Base-by-base conservation (phyloP, 2,888 invertebrate species). In the Tetanocera ferruginea region DNA sequence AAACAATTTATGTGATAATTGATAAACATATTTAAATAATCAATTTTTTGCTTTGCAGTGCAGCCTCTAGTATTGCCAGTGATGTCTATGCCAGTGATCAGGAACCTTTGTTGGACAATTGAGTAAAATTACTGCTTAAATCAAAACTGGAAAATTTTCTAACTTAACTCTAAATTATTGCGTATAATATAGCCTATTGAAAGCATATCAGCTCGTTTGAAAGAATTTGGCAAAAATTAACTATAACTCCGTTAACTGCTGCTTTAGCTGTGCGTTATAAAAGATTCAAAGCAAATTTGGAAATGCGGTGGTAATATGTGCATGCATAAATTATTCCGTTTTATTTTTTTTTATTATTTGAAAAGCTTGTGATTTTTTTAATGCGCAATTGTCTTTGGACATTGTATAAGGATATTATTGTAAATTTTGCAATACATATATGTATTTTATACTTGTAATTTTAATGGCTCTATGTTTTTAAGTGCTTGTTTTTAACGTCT, bases 51-150 rank as follows among this genome's bases (percentile, higher is more conserved):
- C 23, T 28, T 49, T 74, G n/a, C 37, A 82, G 71, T 77, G 77
- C 77, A 11, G 80, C 79, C 34, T 78, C 80, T 64, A 78, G 77
- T 78, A 77, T 76, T 57, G 76, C 77, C 75, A 81, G 76, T 23
- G 85, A 82, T 81, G 81, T 80, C 71, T 85, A 84, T 79, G 81
- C 83, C 79, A 85, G 84, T 77, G 85, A 85, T 80, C 85, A 85
- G 82, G 85, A 85, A 77, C 85, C 85, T 51, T 80, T 85, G 71
- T 75, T 85, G 82, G 83, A 83, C 62, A 84, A 84, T 71, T 83
- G 81, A 80, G 74, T 31, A 28, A 19, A 9, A 43, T 43, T 43
- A 43, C 14, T 60, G 25, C 5, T 60, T 60, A 25, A 34, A 34
- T 28, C n/a, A 34, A 28, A 64, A 31, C 17, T 34, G 8, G 31